Evolutionary conservation across 2,888 invertebrate species (phyloP), one percentile per base, ranked within the genome.

Genomic region (Lepidocyrtoides sp.): DNA sequence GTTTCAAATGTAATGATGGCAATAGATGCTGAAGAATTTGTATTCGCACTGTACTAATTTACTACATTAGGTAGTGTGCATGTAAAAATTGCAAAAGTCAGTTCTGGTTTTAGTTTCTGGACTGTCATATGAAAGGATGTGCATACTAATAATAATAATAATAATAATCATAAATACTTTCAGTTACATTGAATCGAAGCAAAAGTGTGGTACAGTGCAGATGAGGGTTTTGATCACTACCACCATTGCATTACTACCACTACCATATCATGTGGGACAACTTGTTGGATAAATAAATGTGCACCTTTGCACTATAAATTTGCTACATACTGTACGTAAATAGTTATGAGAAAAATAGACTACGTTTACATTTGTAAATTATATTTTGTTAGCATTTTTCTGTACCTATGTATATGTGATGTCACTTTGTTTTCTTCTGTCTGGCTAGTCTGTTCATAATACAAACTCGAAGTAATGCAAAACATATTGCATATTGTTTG

Each of bases 51-150:
- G 12, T 29, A 60, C 14, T 14, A 63, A 63, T 14, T 72, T 8
- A 10, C 0, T 41, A 10, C n/a, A 81, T 17, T 57, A 41, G 2
- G 32, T 5, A 14, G 17, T 36, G 20, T 1, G 69, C 17, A 17
- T 41, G 41, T 41, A 69, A 69, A 63, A 36, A 69, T n/a, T 14
- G 69, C 36, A 36, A 69, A 36, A 69, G n/a, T 69, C 69, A 69
- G 69, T 36, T 20, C 32, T 66, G 2, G 32, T 26, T 66, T 12
- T 63, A 2, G 26, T 63, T 2, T 66, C 69, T 69, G 69, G 66
- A 66, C 66, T 66, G 32, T n/a, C 0, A n/a, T 2, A 32, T 32
- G 7, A 29, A n/a, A 66, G 23, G 26, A 29, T 36, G 69, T 14
- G 29, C 32, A 66, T 32, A n/a, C n/a, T n/a, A n/a, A n/a, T n/a